Percentiles rank a stretch among this genome's conserved stretches.
These are phyloP conservation scores for Plestiodon gilberti DNA, from an alignment of 2,113 vertebrate species.

Conservation along the genomic window DNA sequence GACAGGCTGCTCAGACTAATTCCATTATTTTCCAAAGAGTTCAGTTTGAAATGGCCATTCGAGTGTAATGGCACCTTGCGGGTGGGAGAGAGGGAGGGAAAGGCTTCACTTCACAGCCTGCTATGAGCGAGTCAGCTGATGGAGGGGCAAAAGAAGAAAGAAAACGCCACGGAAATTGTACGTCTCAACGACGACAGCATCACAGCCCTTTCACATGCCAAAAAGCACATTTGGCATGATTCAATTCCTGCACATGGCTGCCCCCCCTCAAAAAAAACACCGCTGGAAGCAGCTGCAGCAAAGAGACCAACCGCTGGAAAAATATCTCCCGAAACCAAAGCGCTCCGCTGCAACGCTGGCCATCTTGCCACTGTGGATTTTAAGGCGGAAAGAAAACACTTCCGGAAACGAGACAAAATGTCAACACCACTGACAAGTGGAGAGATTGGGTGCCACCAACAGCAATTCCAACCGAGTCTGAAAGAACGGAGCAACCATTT, in stretches of 20 bases:
- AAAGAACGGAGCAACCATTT: background rate
- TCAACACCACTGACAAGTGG: background rate
- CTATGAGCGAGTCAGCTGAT: constrained; percentile 51
- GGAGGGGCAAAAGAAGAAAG: constrained; percentile 42
- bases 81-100: constrained; percentile 43
- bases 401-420: background rate
- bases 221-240: background rate
- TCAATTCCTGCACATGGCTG: background rate
- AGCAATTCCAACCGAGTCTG: background rate
- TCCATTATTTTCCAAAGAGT: constrained; percentile 63
- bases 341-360: background rate
- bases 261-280: rapidly evolving
- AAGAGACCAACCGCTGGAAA: background rate
- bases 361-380: background rate
- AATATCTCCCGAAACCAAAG: background rate
- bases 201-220: background rate
- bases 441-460: background rate
- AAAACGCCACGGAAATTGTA: constrained; percentile 39
- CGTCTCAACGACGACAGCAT: constrained; percentile 1
- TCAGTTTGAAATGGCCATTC: constrained; percentile 67
- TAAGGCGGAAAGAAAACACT: background rate
- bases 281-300: background rate
- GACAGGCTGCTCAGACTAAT: constrained; percentile 46
- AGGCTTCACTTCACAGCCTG: constrained; percentile 54
- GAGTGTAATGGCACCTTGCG: constrained; percentile 65